Evolutionary conservation across 2,888 invertebrate species (phyloP).

Genomic region (Empis livida): DNA sequence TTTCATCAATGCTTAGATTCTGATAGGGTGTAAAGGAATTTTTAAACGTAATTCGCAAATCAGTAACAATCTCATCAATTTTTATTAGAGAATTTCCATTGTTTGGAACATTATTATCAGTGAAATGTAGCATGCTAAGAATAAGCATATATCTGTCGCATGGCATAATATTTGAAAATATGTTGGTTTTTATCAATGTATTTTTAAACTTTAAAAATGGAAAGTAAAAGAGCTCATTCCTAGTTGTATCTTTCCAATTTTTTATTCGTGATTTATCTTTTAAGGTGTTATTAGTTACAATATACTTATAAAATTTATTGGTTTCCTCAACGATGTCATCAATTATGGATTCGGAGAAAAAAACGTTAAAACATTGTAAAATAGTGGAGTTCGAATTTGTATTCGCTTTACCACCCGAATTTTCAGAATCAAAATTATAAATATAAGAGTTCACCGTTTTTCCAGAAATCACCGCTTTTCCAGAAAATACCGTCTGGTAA

Average conservation of each 20-base stretch:
- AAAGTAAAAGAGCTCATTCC: neutral
- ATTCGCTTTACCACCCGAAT: no score
- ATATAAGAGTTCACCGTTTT: no score
- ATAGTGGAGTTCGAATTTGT: neutral
- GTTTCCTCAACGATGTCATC: neutral
- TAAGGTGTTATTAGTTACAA: neutral
- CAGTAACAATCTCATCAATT: no score
- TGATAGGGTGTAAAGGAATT: neutral
- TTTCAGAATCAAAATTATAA: no score
- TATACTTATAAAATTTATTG: neutral
- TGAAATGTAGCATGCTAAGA: neutral
- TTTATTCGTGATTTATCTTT: neutral
- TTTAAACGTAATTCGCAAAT: neutral
- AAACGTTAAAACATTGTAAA: neutral
- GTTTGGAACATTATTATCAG: neutral
- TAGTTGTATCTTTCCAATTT: neutral
- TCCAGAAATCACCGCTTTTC: no score
- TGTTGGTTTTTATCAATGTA: neutral
- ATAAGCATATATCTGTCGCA: neutral
- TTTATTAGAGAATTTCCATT: neutral
- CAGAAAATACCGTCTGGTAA: no score
- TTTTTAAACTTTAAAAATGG: neutral
- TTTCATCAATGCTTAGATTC: neutral
- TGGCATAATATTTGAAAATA: neutral
- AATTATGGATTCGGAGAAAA: neutral